Evolutionary conservation across 2,113 vertebrate genomes (phyloP).

Genomic region (Anser cygnoides): DNA sequence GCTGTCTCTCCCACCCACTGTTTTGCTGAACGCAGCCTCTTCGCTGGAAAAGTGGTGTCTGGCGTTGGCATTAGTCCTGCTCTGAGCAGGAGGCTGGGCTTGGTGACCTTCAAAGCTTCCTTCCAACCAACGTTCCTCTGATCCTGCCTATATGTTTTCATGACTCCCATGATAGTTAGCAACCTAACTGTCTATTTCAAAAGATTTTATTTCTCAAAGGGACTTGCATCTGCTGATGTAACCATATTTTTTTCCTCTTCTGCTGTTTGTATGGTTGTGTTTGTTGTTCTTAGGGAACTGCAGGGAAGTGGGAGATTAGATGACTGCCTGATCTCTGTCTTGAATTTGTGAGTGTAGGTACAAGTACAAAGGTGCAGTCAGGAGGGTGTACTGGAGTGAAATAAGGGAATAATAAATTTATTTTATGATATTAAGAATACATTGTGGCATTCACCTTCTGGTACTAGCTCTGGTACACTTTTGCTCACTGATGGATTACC

Average conservation of each 20-base stretch:
- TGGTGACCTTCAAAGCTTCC: slow-evolving; percentile 12
- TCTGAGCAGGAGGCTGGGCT: neutral
- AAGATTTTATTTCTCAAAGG: neutral
- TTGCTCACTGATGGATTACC: neutral
- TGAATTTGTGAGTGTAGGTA: neutral
- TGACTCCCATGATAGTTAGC: neutral
- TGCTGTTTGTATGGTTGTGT: neutral
- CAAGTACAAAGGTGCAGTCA: neutral
- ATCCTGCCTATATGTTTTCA: neutral
- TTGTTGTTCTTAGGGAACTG: neutral
- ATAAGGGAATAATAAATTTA: neutral
- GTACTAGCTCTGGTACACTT: neutral
- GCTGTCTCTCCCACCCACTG: neutral
- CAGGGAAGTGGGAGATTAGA: neutral
- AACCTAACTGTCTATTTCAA: neutral
- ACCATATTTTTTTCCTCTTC: fast-evolving
- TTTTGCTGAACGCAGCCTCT: neutral
- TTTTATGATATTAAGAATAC: neutral
- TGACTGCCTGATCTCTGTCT: neutral
- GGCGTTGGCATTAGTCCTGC: neutral
- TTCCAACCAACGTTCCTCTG: neutral
- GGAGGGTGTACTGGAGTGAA: neutral
- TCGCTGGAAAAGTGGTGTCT: fast-evolving
- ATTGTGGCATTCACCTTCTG: neutral
- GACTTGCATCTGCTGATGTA: neutral